Evolutionary conservation across 1,140 invertebrate genomes (phyloP), one percentile per base, ranked within the genome.

Genomic region (Batillaria attramentaria): DNA sequence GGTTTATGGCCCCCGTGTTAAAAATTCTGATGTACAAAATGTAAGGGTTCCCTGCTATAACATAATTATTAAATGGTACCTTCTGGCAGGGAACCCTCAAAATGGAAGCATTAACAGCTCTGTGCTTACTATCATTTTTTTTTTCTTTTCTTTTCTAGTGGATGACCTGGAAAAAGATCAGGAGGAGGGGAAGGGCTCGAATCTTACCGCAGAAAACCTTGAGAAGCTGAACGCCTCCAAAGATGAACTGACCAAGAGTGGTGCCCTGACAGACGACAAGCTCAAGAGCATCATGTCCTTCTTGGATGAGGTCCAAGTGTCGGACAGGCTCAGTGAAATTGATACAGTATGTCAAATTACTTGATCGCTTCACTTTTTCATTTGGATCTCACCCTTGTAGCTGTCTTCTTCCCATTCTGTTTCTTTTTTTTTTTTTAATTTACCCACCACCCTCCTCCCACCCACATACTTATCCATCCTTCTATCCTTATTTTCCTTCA

Each of bases 221-320:
- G 80, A 86, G 72, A 85, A 84, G 73, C 78, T 89, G 13, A 87
- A 86, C 72, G 66, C 80, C 31, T 41, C 69, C 13, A 81, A 83
- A 66, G 82, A 89, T 54, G 79, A 54, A 18, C 46, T 83, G 33
- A 37, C 60, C 57, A 87, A 87, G 39, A 84, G 84, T 75, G 86
- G 85, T 3, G 82, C 86, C 37, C 80, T 90, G 28, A 85, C 87
- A 10, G 88, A 90, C 81, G 88, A 89, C 74, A 91, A 91, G 75
- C 83, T 91, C 37, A 84, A 85, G 74, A 91, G 87, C 70, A 91
- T 91, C 68, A 89, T 91, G 79, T 83, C 85, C 10, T 91, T 90
- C 72, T 84, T 91, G 5, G 88, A 91, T 84, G 89, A 91, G 77
- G 89, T 90, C 8, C 89, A 91, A 68, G 86, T 88, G 20, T 84